These are phyloP conservation scores for Myotis findleyi DNA, from an alignment of 2,797 vertebrate genomes.

Conservation along the genomic window DNA sequence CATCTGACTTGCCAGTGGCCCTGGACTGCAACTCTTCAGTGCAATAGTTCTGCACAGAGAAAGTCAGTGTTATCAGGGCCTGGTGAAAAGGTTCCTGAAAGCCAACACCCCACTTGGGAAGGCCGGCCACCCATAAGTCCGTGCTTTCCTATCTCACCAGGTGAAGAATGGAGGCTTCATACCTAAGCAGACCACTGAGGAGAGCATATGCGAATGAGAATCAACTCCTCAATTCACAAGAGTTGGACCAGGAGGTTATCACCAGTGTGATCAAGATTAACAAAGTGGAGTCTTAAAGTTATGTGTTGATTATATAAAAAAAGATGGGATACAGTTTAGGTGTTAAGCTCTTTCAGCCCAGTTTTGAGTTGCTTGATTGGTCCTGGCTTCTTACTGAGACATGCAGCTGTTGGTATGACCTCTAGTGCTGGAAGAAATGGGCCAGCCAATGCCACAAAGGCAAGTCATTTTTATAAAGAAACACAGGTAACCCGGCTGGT, in stretches of 20 bases:
- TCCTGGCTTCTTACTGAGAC: neutral
- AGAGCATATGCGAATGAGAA: constrained; percentile 88
- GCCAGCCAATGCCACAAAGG: neutral
- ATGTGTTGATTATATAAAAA: constrained; percentile 84
- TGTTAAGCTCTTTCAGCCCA: neutral
- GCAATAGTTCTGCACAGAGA: constrained; percentile 88
- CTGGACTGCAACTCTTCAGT: constrained; percentile 85
- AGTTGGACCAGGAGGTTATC: constrained; percentile 84
- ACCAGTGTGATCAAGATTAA: constrained; percentile 81
- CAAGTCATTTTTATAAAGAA: neutral
- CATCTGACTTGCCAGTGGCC: neutral
- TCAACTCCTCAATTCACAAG: constrained; percentile 88
- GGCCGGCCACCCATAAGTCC: constrained; percentile 86
- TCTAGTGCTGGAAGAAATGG: neutral
- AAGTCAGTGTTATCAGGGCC: constrained; percentile 88
- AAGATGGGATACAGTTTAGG: neutral
- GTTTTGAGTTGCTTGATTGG: neutral
- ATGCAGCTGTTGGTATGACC: neutral
- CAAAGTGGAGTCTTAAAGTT: constrained; percentile 87
- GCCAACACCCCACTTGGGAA: constrained; percentile 88
- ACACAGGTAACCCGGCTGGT: too few relatives aligned
- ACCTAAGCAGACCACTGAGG: constrained; percentile 88
- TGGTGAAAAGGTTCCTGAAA: constrained; percentile 90
- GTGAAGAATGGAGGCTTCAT: constrained; percentile 89
- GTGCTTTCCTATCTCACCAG: constrained; percentile 87